Evolutionary conservation across 2,888 invertebrate species (phyloP), one percentile per base, ranked within the genome.

Genomic region (Ormyrus labotus): DNA sequence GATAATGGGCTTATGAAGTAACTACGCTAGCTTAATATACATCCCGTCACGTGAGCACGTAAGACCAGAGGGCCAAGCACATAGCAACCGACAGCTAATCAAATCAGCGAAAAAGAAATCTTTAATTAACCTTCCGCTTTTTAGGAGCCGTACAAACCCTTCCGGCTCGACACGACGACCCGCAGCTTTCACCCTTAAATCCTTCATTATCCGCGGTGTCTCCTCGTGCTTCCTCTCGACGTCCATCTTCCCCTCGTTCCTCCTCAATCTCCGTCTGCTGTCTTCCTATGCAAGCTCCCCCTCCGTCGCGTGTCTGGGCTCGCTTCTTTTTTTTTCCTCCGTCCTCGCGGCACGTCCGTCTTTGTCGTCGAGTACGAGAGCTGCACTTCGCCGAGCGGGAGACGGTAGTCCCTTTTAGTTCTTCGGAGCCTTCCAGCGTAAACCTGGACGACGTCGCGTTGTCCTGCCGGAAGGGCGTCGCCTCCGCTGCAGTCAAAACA

Each of bases 61-160:
- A 19, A 19, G 19, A 19, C 19, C 19, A 19, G 19, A 19, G 19
- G 2, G 19, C 19, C 19, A 19, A 19, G 19, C 19, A 19, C 19
- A 19, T 19, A 19, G 19, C 19, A 19, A 19, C 19, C 19, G 19
- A 19, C 19, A 55, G 10, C 58, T 53, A 58, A 63, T 63, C 53
- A 47, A 72, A 63, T 50, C 63, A 5, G 7, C 45, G 10, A 13
- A 61, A 68, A 19, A 19, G 19, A 76, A 55, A 69, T 76, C 69
- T 53, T 76, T 63, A 76, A 76, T 76, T 69, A 76, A 68, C 69
- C 63, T 53, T 76, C 55, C n/a, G 55, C 63, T 69, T 69, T 64
- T 64, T 51, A 7, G 47, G 75, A n/a, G 7, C 10, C 45, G 8
- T 47, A 4, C 7, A 19, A 50, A n/a, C n/a, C 34, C 11, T 19